Percentiles rank a stretch among this genome's conserved stretches.
These are phyloP conservation scores for Diabrotica balteata DNA, from an alignment of 2,888 invertebrate genomes.

Conservation along the genomic window DNA sequence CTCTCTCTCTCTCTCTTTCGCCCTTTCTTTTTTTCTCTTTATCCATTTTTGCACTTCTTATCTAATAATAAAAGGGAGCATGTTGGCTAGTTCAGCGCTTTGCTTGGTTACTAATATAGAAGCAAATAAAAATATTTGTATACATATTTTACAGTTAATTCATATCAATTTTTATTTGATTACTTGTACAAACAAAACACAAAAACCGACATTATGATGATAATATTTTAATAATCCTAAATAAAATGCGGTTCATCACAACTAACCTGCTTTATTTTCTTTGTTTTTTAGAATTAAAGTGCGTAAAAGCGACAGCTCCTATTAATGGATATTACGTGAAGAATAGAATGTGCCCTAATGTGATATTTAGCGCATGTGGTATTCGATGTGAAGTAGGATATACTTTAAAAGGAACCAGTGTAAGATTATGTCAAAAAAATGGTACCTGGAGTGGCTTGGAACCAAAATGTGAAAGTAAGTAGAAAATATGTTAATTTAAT, in stretches of 20 bases:
- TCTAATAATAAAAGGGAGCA: no score
- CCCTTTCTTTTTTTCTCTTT: no score
- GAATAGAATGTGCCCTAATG: conserved; percentile 67
- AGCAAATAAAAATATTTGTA: neutral
- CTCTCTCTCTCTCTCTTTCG: no score
- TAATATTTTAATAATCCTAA: neutral
- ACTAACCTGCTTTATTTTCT: neutral
- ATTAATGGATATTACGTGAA: conserved; percentile 73
- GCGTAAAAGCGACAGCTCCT: conserved; percentile 67
- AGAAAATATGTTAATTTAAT: neutral
- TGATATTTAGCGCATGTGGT: conserved; percentile 75
- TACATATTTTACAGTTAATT: neutral
- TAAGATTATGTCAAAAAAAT: conserved; percentile 69
- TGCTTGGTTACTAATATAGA: no score
- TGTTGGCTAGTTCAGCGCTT: no score
- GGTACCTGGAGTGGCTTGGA: conserved; percentile 73
- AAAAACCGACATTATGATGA: neutral
- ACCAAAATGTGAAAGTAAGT: conserved; percentile 67
- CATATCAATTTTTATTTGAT: conserved; percentile 7
- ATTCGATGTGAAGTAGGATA: conserved; percentile 72
- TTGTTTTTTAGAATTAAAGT: conserved; percentile 63
- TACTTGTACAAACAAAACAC: conserved; percentile 2
- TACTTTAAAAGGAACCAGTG: conserved; percentile 60
- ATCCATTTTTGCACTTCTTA: no score
- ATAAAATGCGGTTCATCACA: no score